phyloP scores from a whole-genome alignment of 2,797 vertebrate species.

The Poecile montanus region DNA sequence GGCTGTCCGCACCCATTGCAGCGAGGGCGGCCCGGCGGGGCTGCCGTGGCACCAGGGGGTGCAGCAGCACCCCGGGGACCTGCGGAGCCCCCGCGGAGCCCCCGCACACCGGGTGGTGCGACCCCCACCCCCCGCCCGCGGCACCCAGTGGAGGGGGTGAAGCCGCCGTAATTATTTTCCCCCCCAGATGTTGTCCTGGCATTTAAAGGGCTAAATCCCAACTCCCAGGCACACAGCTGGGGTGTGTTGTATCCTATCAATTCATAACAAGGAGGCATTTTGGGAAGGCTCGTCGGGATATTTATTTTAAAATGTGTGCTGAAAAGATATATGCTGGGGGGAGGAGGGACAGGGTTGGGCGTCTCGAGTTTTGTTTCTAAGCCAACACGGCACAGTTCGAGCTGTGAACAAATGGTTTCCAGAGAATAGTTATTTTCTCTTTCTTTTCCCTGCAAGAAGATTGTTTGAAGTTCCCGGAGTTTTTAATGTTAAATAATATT shows the following conservation, averaged over 20 bases:
- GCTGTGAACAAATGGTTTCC: slow-evolving; percentile 57
- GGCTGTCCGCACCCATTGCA: background rate
- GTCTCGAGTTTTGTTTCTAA: slow-evolving; percentile 8
- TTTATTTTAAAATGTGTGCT: slow-evolving; percentile 47
- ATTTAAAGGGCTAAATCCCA: slow-evolving; percentile 21
- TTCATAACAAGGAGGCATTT: slow-evolving; percentile 15
- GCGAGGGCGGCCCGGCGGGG: background rate
- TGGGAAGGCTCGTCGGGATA: slow-evolving; percentile 37
- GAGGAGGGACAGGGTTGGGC: background rate
- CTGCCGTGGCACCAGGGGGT: background rate
- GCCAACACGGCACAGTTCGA: slow-evolving; percentile 25
- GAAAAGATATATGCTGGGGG: slow-evolving; percentile 19
- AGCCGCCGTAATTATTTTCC: background rate
- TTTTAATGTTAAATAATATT: slow-evolving; percentile 14
- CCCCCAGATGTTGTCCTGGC: background rate
- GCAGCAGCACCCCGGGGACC: background rate
- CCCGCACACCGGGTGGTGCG: background rate
- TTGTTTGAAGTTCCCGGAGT: slow-evolving; percentile 22
- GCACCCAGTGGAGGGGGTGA: background rate
- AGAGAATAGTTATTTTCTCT: slow-evolving; percentile 9
- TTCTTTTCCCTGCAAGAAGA: slow-evolving; percentile 8
- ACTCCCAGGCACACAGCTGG: background rate
- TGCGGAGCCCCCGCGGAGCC: background rate
- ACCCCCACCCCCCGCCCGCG: background rate
- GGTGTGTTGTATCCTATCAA: background rate